phyloP scores from a whole-genome alignment of 2,888 invertebrate species.

The Perizoma affinitatum region DNA sequence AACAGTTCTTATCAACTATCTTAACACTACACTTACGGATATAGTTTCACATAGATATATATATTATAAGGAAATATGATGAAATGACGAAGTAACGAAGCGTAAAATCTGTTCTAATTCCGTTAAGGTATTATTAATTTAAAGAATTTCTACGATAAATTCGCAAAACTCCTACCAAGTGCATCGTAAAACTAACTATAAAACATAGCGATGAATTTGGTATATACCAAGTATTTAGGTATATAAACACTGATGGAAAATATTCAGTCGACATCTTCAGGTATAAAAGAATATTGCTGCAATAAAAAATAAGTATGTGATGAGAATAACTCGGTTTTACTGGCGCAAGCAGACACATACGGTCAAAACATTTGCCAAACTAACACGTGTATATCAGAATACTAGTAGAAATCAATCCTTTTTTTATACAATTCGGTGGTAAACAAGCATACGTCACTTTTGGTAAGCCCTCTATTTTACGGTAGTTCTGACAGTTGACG shows the following conservation, averaged over 20 bases:
- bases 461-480: too few relatives aligned
- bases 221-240: slow-evolving; percentile 5
- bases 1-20: background rate
- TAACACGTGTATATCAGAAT: too few relatives aligned
- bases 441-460: too few relatives aligned
- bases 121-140: background rate
- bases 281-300: slow-evolving; percentile 49
- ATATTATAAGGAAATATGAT: background rate
- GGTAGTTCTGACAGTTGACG: too few relatives aligned
- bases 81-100: slow-evolving; percentile 30
- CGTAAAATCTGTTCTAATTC: slow-evolving; percentile 14
- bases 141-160: background rate
- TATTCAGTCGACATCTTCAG: slow-evolving; percentile 48
- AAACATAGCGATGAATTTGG: slow-evolving; percentile 6
- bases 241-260: slow-evolving; percentile 19
- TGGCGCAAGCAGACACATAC: too few relatives aligned
- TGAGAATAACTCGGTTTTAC: slow-evolving; percentile 22
- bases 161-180: background rate
- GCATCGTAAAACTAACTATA: slow-evolving; percentile 9
- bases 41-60: background rate
- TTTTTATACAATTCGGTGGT: too few relatives aligned
- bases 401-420: too few relatives aligned
- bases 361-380: too few relatives aligned
- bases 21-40: too few relatives aligned
- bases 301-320: slow-evolving; percentile 52